phyloP scores from a whole-genome alignment of 2,888 invertebrate species.

The Deladenus siricidicola region DNA sequence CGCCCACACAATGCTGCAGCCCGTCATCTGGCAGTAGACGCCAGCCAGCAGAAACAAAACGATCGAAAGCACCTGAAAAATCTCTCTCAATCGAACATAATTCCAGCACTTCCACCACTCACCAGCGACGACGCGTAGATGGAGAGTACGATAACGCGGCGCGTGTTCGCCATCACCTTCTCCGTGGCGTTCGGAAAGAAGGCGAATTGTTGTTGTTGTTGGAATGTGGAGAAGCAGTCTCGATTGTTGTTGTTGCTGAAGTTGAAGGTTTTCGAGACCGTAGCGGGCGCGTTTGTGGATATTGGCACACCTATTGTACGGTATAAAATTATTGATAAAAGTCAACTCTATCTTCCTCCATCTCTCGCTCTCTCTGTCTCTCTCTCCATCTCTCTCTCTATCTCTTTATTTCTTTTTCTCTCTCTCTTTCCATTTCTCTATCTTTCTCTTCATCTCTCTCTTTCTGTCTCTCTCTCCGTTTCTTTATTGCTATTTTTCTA shows the following conservation, averaged over 20 bases:
- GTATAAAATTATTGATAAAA: no score
- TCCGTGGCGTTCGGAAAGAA: slow-evolving; percentile 79
- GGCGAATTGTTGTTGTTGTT: background rate
- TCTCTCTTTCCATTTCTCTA: no score
- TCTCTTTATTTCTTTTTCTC: no score
- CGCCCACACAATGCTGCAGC: slow-evolving; percentile 20
- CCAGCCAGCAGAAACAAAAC: slow-evolving; percentile 35
- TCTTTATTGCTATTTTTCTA: no score
- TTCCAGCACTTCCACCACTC: background rate
- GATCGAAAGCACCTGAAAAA: slow-evolving; percentile 31
- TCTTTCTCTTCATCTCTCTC: no score
- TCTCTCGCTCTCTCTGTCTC: no score
- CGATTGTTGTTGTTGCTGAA: background rate
- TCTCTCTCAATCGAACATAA: background rate
- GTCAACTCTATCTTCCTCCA: no score
- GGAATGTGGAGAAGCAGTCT: background rate
- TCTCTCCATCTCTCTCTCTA: no score
- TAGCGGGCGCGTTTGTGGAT: no score
- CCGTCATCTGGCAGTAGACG: slow-evolving; percentile 32
- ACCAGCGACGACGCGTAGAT: slow-evolving; percentile 24
- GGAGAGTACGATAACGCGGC: slow-evolving; percentile 87
- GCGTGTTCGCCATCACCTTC: slow-evolving; percentile 91
- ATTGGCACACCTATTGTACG: no score
- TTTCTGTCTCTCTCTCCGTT: no score
- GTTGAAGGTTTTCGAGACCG: no score